Evolutionary conservation across 2,888 invertebrate genomes (phyloP), one percentile per base, ranked within the genome.

Genomic region (Augochlorella aurata): DNA sequence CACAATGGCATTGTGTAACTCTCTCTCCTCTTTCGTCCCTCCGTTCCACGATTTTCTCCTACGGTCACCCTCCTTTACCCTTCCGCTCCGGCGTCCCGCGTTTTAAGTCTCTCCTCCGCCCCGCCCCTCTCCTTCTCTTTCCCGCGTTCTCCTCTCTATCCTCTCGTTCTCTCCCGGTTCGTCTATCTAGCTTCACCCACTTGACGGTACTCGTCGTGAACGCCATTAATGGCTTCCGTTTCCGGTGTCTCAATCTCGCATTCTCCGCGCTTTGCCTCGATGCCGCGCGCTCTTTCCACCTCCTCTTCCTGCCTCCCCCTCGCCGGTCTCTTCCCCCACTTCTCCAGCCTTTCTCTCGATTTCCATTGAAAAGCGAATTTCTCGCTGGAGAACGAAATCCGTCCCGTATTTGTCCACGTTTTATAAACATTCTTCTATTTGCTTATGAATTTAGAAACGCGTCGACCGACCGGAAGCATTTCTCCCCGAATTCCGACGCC

Each of bases 201-300:
- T 89, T 81, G 71, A 83, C 81, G 83, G 83, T 81, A 80, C 82
- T 79, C 74, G 81, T 81, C 87, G 79, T 82, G 83, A 80, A 87
- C 84, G 82, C 88, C 88, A 91, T 91, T 91, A 91, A 91, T 90
- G 91, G 91, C 85, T 91, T 91, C 91, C 91, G 90, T 86, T 90
- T 91, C 90, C 91, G 91, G 89, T 89, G 90, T 91, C 91, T 91
- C 91, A 89, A 91, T 91, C 89, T 82, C 82, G 83, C 82, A 83
- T 83, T 85, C 85, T 86, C 81, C 81, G 69, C 79, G 79, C 81
- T 85, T 79, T 84, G 68, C 82, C 77, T 78, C 67, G 61, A 67
- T 81, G 80, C 83, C 83, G 80, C 58, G 70, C 65, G 61, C 38
- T 50, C 44, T 29, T 65, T 44, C 65, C 65, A 65, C 65, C 65